Evolutionary conservation across 2,113 vertebrate genomes (phyloP), one percentile per base, ranked within the genome.

Genomic region (Solea solea): DNA sequence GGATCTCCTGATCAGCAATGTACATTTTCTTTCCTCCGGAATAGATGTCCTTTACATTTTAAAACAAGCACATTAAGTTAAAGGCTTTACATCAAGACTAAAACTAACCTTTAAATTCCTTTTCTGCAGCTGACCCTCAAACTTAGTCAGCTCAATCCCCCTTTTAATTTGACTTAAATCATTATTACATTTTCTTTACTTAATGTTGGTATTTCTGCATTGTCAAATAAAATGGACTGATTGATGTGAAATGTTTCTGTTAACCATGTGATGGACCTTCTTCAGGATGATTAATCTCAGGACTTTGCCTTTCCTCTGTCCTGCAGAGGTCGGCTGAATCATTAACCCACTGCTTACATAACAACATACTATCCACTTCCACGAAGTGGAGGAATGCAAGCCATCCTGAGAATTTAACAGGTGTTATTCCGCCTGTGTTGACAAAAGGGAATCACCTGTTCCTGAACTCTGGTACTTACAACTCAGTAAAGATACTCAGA

Each of bases 291-390:
- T 46, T 76, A 45, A 39, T 41, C 59, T 21, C 55, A 69, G 60
- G 76, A 84, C 86, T 86, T 86, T 76, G 59, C 48, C 52, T 74
- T 74, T 68, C 67, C 67, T 58, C 65, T 80, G 66, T 78, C 65
- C 46, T 21, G 49, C 40, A 50, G 21, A 48, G 25, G 15, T 65
- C 10, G 0, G 73, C 76, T 83, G 44, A 88, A 86, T 87, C 75
- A 88, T 89, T 88, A 84, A 42, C 86, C 83, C 57, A 9, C 40
- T 21, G 62, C 76, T 81, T 81, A 86, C 53, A 79, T 76, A 81
- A 88, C 8, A 27, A 65, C 68, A 63, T 42, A 45, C 44, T 60
- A 63, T 77, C 42, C 16, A 46, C 76, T 74, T 69, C 69, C 59
- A n/a, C 60, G 21, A 71, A 63, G 76, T 27, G 14, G 27, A 8